Percentiles rank a stretch among this genome's conserved stretches.
Conservation (phyloP, 2,888 invertebrate species). For the Antheraea assamensis region DNA sequence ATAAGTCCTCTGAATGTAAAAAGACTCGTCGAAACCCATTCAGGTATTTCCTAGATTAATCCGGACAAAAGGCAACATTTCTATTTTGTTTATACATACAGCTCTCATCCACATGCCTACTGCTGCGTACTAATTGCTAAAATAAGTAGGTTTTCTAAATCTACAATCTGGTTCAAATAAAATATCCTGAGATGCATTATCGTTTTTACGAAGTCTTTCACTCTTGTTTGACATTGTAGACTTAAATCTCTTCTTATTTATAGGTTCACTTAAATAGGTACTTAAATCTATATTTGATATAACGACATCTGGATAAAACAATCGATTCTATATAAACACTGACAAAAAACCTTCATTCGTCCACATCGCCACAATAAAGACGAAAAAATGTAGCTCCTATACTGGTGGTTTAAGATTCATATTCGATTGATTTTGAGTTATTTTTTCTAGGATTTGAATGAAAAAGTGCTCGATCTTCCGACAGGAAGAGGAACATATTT, state of each 20-base stretch:
- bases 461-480: constrained; percentile 57
- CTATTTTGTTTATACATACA: too few relatives aligned
- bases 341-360: constrained; percentile 50
- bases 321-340: constrained; percentile 61
- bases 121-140: too few relatives aligned
- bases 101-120: too few relatives aligned
- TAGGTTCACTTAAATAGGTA: constrained; percentile 15
- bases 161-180: not conserved
- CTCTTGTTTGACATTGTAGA: not conserved
- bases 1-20: too few relatives aligned
- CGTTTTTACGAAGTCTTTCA: not conserved
- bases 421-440: not conserved
- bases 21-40: too few relatives aligned
- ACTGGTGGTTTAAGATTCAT: constrained; percentile 35
- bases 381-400: constrained; percentile 34
- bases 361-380: constrained; percentile 71
- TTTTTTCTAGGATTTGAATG: constrained; percentile 19
- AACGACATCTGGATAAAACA: constrained; percentile 69
- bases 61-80: too few relatives aligned
- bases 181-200: not conserved
- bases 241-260: constrained; percentile 11
- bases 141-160: not conserved
- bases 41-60: too few relatives aligned
- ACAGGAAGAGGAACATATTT: constrained; percentile 80
- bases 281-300: constrained; percentile 18